phyloP scores from a whole-genome alignment of 2,888 invertebrate genomes.

The Chromoteleia sp. region DNA sequence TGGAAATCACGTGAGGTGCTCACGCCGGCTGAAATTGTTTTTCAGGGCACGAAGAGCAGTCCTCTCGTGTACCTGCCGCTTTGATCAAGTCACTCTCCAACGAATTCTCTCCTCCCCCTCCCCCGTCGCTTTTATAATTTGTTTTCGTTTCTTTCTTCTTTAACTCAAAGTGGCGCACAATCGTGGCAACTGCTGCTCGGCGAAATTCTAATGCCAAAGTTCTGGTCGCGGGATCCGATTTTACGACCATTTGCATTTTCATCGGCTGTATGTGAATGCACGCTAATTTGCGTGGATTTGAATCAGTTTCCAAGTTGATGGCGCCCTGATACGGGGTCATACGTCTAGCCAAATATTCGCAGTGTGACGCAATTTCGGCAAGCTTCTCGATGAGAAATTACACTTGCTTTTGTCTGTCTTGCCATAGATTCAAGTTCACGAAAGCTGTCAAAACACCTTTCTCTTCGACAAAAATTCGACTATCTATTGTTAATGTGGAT shows the following conservation, averaged over 20 bases:
- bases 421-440: too few relatives aligned
- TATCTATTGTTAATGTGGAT: too few relatives aligned
- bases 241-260: slow-evolving; percentile 61
- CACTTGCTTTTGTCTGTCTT: too few relatives aligned
- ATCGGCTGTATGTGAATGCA: slow-evolving; percentile 52
- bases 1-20: slow-evolving; percentile 49
- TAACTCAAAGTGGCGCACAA: too few relatives aligned
- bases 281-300: slow-evolving; percentile 62
- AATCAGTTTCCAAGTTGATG: slow-evolving; percentile 59
- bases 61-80: too few relatives aligned
- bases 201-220: slow-evolving; percentile 27
- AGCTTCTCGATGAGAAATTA: slow-evolving; percentile 21
- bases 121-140: too few relatives aligned
- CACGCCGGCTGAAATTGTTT: slow-evolving; percentile 40
- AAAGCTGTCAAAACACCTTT: too few relatives aligned
- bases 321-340: slow-evolving; percentile 48
- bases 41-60: slow-evolving; percentile 1
- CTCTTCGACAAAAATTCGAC: too few relatives aligned
- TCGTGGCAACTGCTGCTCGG: neutral
- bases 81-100: too few relatives aligned
- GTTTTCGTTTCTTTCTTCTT: too few relatives aligned
- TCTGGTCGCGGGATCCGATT: slow-evolving; percentile 38
- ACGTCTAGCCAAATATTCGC: slow-evolving; percentile 58
- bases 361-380: slow-evolving; percentile 44
- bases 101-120: neutral